phyloP scores from a whole-genome alignment of 2,888 invertebrate species.

The Drosophila bunnanda region DNA sequence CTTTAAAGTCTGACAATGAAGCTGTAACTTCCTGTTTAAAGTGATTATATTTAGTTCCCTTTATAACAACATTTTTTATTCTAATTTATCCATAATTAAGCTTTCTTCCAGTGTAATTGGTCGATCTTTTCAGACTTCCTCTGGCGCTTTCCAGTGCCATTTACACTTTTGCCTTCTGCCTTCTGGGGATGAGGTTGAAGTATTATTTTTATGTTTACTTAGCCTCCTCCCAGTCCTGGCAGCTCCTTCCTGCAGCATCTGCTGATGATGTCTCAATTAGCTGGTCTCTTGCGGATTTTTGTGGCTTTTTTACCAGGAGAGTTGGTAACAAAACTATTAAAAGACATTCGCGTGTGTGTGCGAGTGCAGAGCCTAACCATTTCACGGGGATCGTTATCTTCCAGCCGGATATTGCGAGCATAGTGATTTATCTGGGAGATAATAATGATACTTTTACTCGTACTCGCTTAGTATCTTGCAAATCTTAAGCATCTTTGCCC shows the following conservation, averaged over 20 bases:
- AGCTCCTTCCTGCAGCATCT: constrained; percentile 2
- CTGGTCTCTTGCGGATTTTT: constrained; percentile 58
- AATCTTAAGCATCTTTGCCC: constrained; percentile 16
- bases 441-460: constrained; percentile 22
- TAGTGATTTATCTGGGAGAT: constrained; percentile 43
- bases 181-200: constrained; percentile 16
- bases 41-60: too few species aligned
- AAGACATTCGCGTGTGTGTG: constrained; percentile 4
- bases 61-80: too few species aligned
- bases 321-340: constrained; percentile 40
- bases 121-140: constrained; percentile 49
- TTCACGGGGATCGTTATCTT: constrained; percentile 43
- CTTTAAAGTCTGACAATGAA: too few species aligned
- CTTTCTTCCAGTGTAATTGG: constrained; percentile 23
- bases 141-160: constrained; percentile 68
- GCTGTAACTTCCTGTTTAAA: too few species aligned
- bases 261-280: constrained; percentile 74
- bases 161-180: constrained; percentile 64
- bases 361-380: constrained; percentile 17
- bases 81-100: too few species aligned
- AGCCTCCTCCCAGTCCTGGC: constrained; percentile 21
- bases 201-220: constrained; percentile 58
- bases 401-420: constrained; percentile 42
- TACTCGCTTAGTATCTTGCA: constrained; percentile 1
- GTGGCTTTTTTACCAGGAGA: constrained; percentile 46